A percentile compares a stretch with the other conserved stretches of the same genome.
These are phyloP conservation scores for Elegia similella DNA, from an alignment of 2,888 invertebrate genomes.

Conservation along the genomic window DNA sequence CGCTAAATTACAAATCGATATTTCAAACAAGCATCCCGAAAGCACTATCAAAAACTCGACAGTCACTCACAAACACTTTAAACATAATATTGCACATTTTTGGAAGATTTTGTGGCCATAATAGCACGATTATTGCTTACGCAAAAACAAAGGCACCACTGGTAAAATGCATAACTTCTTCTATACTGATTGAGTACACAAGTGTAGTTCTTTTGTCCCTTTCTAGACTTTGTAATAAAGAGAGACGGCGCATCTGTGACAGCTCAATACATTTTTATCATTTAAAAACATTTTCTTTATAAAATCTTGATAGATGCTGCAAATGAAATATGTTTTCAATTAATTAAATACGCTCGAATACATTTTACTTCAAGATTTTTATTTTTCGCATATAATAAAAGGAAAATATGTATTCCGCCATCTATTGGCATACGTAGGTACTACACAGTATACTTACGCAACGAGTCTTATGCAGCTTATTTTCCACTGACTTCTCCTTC, in stretches of 20 bases:
- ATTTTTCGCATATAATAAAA: no score
- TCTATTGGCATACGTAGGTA: no score
- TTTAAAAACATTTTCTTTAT: neutral
- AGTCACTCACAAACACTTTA: neutral
- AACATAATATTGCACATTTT: neutral
- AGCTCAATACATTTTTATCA: neutral
- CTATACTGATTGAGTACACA: neutral
- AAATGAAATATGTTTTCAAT: no score
- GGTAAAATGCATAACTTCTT: neutral
- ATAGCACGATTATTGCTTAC: constrained; percentile 3
- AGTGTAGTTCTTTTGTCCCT: neutral
- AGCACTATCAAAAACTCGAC: neutral
- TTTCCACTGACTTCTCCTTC: no score
- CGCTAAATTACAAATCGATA: neutral
- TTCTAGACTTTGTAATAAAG: neutral
- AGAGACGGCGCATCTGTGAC: neutral
- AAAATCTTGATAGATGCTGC: no score
- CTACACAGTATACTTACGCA: no score
- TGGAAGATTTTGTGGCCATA: neutral
- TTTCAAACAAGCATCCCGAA: neutral
- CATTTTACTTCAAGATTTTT: no score
- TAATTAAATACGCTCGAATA: no score
- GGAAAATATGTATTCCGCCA: no score
- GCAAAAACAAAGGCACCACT: neutral
- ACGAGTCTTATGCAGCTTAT: no score